phyloP scores from a whole-genome alignment of 2,888 invertebrate species.

The Nysson spinosus region DNA sequence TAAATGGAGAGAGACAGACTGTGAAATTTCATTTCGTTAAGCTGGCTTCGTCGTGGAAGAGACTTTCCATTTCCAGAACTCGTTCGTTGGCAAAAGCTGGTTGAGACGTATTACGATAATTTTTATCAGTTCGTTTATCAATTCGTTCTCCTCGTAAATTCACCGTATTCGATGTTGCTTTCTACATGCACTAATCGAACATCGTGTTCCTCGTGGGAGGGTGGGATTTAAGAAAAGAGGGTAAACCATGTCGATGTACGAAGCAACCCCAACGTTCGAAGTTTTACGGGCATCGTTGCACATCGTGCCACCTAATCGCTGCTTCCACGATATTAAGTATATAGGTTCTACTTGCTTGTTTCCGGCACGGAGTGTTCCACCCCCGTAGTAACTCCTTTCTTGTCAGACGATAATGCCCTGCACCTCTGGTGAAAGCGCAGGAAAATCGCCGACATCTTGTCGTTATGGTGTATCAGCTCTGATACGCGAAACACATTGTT shows the following conservation, averaged over 20 bases:
- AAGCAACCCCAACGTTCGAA: neutral
- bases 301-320: conserved; percentile 53
- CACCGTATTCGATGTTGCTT: neutral
- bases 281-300: conserved; percentile 52
- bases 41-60: conserved; percentile 51
- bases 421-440: conserved; percentile 30
- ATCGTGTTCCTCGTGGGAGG: neutral
- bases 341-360: conserved; percentile 43
- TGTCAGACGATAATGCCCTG: conserved; percentile 38
- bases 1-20: conserved; percentile 35
- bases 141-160: conserved; percentile 20
- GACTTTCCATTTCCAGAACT: conserved; percentile 47
- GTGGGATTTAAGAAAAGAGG: neutral
- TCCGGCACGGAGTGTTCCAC: conserved; percentile 21
- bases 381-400: conserved; percentile 34
- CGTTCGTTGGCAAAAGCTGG: conserved; percentile 27
- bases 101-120: conserved; percentile 42
- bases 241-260: conserved; percentile 4
- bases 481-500: conserved; percentile 20
- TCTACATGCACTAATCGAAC: conserved; percentile 15
- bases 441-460: conserved; percentile 48
- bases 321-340: conserved; percentile 56
- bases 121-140: conserved; percentile 44
- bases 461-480: conserved; percentile 10
- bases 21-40: conserved; percentile 64